Conservation (phyloP, 2,113 vertebrate genomes). For the Seriola rivoliana region DNA sequence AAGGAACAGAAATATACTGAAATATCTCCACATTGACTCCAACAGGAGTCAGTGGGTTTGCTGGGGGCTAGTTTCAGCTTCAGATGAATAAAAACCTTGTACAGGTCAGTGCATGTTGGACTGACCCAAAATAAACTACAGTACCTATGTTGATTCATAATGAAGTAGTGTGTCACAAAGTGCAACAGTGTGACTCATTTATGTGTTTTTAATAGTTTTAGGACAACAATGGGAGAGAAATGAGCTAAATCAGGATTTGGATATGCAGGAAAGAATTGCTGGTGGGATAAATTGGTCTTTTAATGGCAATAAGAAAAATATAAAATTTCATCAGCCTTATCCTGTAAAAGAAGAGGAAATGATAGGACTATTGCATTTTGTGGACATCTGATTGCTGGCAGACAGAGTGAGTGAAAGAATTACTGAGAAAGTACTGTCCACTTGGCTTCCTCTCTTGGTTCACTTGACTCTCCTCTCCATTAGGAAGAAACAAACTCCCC, state of each 20-base stretch:
- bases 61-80: background rate
- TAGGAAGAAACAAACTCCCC: slow-evolving; percentile 68
- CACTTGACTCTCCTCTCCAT: slow-evolving; percentile 65
- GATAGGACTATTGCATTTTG: background rate
- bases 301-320: background rate
- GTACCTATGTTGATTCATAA: background rate
- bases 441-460: slow-evolving; percentile 57
- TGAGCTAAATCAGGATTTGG: background rate
- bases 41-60: background rate
- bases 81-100: background rate
- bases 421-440: slow-evolving; percentile 21
- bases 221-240: background rate
- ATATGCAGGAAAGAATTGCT: background rate
- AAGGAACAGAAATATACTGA: no score
- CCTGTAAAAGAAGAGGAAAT: slow-evolving; percentile 6
- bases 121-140: slow-evolving; percentile 1
- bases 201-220: slow-evolving; percentile 18
- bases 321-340: background rate
- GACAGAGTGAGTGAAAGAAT: background rate
- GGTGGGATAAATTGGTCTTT: background rate
- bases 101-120: background rate
- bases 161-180: background rate
- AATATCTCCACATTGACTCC: no score
- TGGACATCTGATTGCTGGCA: background rate
- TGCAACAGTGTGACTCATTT: slow-evolving; percentile 37